phyloP scores from a whole-genome alignment of 2,113 vertebrate species.

The Anguilla rostrata region DNA sequence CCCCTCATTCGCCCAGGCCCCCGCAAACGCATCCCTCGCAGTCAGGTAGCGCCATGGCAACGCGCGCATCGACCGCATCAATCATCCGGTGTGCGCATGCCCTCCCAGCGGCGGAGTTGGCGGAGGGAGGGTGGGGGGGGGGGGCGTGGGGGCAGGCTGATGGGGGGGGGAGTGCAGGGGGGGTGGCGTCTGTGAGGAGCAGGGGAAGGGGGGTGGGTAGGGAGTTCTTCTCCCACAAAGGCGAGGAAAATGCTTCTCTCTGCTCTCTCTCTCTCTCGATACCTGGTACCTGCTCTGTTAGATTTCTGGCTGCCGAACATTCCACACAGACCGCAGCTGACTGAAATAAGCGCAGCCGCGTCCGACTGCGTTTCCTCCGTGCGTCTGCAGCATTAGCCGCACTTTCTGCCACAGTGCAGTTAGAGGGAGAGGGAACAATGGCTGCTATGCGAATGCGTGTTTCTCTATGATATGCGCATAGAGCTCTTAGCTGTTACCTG shows the following conservation, averaged over 20 bases:
- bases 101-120: slow-evolving; percentile 7
- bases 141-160: neutral
- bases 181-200: slow-evolving; percentile 13
- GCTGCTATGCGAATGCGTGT: neutral
- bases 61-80: slow-evolving; percentile 54
- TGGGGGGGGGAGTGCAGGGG: neutral
- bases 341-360: neutral
- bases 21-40: slow-evolving; percentile 41
- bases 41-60: slow-evolving; percentile 66
- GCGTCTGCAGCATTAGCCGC: too few relatives aligned
- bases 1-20: slow-evolving; percentile 32
- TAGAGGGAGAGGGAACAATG: too few relatives aligned
- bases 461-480: neutral
- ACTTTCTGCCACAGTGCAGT: too few relatives aligned
- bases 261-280: neutral
- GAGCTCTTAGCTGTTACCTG: neutral
- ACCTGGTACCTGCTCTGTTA: neutral
- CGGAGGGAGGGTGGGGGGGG: neutral
- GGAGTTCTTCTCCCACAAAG: slow-evolving; percentile 15
- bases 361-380: too few relatives aligned
- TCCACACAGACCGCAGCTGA: neutral
- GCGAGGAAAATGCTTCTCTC: neutral
- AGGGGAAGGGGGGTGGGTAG: slow-evolving; percentile 26
- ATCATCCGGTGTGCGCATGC: slow-evolving; percentile 47
- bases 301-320: neutral